Conservation (phyloP, 2,888 invertebrate species). For the Drosophila neonasuta region DNA sequence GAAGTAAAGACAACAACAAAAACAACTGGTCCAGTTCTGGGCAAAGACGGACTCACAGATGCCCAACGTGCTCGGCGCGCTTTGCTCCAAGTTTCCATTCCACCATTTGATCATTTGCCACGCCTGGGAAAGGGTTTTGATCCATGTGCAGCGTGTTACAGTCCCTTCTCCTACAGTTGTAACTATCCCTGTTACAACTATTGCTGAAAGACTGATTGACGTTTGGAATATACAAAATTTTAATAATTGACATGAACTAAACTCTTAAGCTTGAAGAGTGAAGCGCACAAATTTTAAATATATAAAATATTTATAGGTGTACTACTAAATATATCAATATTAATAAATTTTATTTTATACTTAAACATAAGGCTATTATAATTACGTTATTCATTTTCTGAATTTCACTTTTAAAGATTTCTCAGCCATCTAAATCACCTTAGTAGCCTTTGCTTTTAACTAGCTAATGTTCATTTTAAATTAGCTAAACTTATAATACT, state of each 20-base stretch:
- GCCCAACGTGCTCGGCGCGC: conserved; percentile 39
- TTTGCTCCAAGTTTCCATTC: conserved; percentile 49
- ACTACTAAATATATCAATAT: not conserved
- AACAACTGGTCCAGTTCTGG: conserved; percentile 20
- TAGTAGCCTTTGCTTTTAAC: conserved; percentile 15
- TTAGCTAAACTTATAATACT: not conserved
- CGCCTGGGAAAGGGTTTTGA: conserved; percentile 54
- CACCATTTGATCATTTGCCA: conserved; percentile 52
- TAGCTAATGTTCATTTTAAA: not conserved
- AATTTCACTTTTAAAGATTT: not conserved
- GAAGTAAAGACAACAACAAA: not conserved
- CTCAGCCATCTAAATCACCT: not conserved
- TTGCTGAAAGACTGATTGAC: conserved; percentile 5
- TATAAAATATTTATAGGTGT: conserved; percentile 9
- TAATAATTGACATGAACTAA: not conserved
- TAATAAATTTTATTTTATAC: conserved; percentile 20
- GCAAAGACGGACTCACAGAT: conserved; percentile 46
- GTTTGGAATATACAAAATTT: not conserved
- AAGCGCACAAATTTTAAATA: conserved; percentile 4
- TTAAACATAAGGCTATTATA: not conserved
- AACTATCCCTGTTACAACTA: conserved; percentile 18
- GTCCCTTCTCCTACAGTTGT: not conserved
- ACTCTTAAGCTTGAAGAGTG: not conserved
- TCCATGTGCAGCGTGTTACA: conserved; percentile 28
- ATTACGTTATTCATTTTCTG: not conserved